phyloP scores from a whole-genome alignment of 2,888 invertebrate species.

The Pyralis farinalis region DNA sequence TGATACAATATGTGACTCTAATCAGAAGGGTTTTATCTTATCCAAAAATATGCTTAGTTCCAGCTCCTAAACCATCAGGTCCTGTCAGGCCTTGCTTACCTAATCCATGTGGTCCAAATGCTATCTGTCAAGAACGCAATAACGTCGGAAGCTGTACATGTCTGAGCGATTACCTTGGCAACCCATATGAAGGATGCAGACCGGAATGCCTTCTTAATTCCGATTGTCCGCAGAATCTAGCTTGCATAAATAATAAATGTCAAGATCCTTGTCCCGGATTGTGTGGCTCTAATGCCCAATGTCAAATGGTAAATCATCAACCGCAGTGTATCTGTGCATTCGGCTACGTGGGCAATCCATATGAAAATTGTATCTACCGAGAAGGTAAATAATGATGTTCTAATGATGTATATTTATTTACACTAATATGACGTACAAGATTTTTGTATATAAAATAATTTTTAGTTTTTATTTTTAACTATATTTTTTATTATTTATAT shows the following conservation, averaged over 20 bases:
- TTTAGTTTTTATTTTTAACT: too few species aligned
- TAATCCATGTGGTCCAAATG: conserved; percentile 84
- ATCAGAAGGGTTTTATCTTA: conserved; percentile 1
- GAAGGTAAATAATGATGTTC: conserved; percentile 43
- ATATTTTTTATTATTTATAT: too few species aligned
- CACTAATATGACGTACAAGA: too few species aligned
- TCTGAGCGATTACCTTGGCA: conserved; percentile 84
- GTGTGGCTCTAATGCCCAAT: conserved; percentile 88
- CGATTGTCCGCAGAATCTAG: conserved; percentile 83
- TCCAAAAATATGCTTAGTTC: conserved; percentile 22
- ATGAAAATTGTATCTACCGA: conserved; percentile 52
- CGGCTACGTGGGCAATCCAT: conserved; percentile 88
- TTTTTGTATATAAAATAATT: too few species aligned
- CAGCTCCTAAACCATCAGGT: conserved; percentile 36
- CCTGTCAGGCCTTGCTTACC: conserved; percentile 75
- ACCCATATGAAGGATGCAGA: conserved; percentile 85
- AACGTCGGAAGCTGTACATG: conserved; percentile 86
- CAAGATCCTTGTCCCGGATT: conserved; percentile 87
- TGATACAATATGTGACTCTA: conserved; percentile 3
- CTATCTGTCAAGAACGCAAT: conserved; percentile 84
- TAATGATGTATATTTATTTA: too few species aligned
- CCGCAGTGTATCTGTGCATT: conserved; percentile 86
- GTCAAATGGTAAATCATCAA: conserved; percentile 87
- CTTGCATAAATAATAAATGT: conserved; percentile 85
- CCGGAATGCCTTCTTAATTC: conserved; percentile 87